Evolutionary conservation across 2,113 vertebrate species (phyloP).

Genomic region (Atlantisia rogersi): DNA sequence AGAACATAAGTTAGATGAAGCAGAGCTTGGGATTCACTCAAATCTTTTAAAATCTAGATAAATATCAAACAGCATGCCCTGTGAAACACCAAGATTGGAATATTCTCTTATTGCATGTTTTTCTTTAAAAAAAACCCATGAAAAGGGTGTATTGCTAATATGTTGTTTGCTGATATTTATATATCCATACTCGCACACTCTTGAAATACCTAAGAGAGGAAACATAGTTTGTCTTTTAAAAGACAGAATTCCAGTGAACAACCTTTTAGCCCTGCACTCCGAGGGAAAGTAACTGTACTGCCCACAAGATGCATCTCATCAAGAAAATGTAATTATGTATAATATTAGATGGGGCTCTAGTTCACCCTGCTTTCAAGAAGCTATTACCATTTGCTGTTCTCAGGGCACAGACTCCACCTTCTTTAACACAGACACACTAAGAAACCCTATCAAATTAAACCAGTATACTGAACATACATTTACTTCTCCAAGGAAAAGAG

Average conservation of each 20-base stretch:
- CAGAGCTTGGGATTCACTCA: not conserved
- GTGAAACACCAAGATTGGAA: not conserved
- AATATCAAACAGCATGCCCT: not conserved
- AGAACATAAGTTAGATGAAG: not conserved
- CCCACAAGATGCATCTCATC: not conserved
- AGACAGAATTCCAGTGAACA: not conserved
- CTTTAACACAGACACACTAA: not conserved
- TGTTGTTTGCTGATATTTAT: not conserved
- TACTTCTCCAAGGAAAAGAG: not conserved
- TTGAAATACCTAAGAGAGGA: not conserved
- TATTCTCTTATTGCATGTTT: not conserved
- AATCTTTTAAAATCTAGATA: not conserved
- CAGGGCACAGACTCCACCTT: not conserved
- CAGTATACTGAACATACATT: not conserved
- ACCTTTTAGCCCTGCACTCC: not conserved
- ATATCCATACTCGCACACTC: not conserved
- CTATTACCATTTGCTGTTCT: not conserved
- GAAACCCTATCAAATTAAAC: not conserved
- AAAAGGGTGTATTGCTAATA: not conserved
- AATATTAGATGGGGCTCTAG: not conserved
- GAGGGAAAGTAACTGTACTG: not conserved
- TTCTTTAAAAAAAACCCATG: not conserved
- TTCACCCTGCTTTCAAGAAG: not conserved
- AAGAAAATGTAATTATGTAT: not conserved
- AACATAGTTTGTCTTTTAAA: not conserved